phyloP scores from a whole-genome alignment of 1,140 invertebrate genomes.

The Zaprionus lachaisei region DNA sequence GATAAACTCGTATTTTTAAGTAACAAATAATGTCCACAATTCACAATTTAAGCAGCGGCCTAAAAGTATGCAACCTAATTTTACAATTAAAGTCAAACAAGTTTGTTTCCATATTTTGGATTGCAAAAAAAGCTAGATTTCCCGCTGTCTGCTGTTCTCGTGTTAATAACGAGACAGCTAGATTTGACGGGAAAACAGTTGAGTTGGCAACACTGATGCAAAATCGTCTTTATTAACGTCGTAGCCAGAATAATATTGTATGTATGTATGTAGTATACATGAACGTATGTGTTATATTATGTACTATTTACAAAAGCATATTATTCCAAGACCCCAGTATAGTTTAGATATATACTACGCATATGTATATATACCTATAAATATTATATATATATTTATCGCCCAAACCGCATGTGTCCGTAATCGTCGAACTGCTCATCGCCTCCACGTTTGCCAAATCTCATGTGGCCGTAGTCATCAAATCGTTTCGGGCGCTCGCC shows the following conservation, averaged over 20 bases:
- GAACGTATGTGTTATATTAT: constrained; percentile 5
- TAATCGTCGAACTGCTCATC: constrained; percentile 87
- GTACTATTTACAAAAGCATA: constrained; percentile 52
- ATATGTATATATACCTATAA: background rate
- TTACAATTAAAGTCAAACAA: background rate
- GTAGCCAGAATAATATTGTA: constrained; percentile 8
- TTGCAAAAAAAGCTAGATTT: too few species aligned
- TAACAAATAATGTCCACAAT: too few species aligned
- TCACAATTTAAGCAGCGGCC: background rate
- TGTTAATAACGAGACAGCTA: too few species aligned
- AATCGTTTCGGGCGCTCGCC: constrained; percentile 86
- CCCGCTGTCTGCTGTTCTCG: too few species aligned
- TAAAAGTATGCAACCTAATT: background rate
- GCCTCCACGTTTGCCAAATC: constrained; percentile 86
- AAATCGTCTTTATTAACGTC: constrained; percentile 20
- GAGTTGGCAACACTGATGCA: constrained; percentile 9
- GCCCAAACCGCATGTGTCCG: constrained; percentile 88
- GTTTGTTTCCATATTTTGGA: too few species aligned
- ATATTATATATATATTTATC: constrained; percentile 21
- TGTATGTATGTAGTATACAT: background rate
- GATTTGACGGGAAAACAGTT: too few species aligned
- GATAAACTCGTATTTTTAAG: too few species aligned
- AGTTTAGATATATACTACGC: background rate
- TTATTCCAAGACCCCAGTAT: constrained; percentile 23
- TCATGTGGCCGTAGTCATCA: constrained; percentile 88